phyloP scores from a whole-genome alignment of 1,140 invertebrate genomes.

The Macrocentrus cingulum region DNA sequence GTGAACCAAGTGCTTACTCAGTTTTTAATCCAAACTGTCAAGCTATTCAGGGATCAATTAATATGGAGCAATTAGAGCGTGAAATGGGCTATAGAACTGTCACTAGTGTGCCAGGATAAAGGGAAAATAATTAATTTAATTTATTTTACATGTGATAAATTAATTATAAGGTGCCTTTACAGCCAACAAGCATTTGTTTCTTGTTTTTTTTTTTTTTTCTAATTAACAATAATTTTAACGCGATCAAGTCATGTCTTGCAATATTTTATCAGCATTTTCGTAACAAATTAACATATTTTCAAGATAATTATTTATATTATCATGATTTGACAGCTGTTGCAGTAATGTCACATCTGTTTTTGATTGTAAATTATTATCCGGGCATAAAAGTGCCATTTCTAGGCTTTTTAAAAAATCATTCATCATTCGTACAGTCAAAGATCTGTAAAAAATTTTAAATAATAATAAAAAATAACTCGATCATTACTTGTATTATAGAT shows the following conservation, averaged over 20 bases:
- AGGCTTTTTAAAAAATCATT: slow-evolving; percentile 50
- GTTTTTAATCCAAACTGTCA: slow-evolving; percentile 96
- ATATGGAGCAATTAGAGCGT: slow-evolving; percentile 91
- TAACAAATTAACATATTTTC: slow-evolving; percentile 42
- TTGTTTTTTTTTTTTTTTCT: not conserved
- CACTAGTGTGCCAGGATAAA: slow-evolving; percentile 7
- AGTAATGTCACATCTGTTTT: slow-evolving; percentile 62
- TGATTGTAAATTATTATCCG: slow-evolving; percentile 43
- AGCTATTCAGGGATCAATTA: slow-evolving; percentile 89
- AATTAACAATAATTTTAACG: not conserved
- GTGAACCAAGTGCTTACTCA: slow-evolving; percentile 93
- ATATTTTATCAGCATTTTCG: slow-evolving; percentile 32
- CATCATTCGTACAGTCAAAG: slow-evolving; percentile 42
- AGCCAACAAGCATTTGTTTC: not conserved
- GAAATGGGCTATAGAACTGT: slow-evolving; percentile 62
- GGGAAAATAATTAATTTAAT: not conserved
- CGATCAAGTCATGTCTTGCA: slow-evolving; percentile 31
- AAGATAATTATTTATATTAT: slow-evolving; percentile 32
- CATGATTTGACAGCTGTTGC: slow-evolving; percentile 54
- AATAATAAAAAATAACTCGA: not conserved
- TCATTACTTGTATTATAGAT: not conserved
- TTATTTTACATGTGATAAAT: not conserved
- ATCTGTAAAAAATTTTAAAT: slow-evolving; percentile 31
- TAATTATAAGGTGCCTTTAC: slow-evolving; percentile 3
- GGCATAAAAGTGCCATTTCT: slow-evolving; percentile 44